These are phyloP conservation scores for Manis javanica DNA, from an alignment of 2,797 vertebrate genomes.

Conservation along the genomic window DNA sequence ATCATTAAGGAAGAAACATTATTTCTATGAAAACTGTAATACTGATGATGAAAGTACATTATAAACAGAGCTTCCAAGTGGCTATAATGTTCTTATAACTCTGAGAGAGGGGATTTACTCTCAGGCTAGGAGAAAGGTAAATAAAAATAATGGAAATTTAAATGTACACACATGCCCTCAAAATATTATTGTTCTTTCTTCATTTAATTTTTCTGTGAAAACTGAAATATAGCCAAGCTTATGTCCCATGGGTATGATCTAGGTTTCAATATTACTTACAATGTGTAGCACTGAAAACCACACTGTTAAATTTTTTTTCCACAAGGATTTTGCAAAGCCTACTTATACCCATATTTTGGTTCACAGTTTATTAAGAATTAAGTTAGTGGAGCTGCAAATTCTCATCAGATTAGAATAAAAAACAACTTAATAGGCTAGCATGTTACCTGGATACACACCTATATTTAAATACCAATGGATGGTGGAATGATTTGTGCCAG, in stretches of 20 bases:
- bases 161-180: slow-evolving; percentile 58
- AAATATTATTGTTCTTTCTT: slow-evolving; percentile 63
- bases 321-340: slow-evolving; percentile 46
- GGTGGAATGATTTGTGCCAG: slow-evolving; percentile 5
- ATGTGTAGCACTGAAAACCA: slow-evolving; percentile 55
- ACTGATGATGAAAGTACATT: not conserved
- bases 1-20: slow-evolving; percentile 30
- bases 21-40: slow-evolving; percentile 44
- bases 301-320: slow-evolving; percentile 42
- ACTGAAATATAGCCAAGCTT: slow-evolving; percentile 61
- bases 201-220: slow-evolving; percentile 68
- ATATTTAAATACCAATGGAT: slow-evolving; percentile 32
- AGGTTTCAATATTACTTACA: slow-evolving; percentile 52
- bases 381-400: slow-evolving; percentile 43
- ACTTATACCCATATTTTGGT: slow-evolving; percentile 51
- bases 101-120: not conserved
- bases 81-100: slow-evolving; percentile 52
- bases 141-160: slow-evolving; percentile 58
- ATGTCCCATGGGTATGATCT: slow-evolving; percentile 57
- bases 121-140: not conserved
- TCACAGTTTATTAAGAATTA: slow-evolving; percentile 61
- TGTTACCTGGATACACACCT: slow-evolving; percentile 1
- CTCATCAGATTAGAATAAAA: slow-evolving; percentile 39
- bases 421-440: not conserved
- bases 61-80: not conserved